phyloP scores from a whole-genome alignment of 2,113 vertebrate species.

The Myanophis thanlyinensis region DNA sequence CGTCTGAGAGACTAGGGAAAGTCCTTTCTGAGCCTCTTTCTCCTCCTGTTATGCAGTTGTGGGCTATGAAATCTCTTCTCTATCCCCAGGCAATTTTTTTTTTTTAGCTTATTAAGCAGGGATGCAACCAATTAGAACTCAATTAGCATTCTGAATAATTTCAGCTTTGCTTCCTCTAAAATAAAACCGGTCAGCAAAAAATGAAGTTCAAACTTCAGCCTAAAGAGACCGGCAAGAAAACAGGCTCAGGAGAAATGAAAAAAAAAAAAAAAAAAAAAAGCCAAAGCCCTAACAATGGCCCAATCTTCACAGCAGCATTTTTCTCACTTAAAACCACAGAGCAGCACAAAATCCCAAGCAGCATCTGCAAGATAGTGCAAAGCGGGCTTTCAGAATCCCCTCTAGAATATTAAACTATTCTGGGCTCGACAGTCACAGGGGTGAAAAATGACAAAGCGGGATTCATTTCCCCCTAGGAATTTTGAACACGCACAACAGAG shows the following conservation, averaged over 20 bases:
- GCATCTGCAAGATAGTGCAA: not conserved
- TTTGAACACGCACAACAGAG: no score
- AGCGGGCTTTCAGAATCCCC: not conserved
- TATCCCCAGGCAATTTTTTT: no score
- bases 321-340: not conserved
- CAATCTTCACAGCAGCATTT: not conserved
- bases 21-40: no score
- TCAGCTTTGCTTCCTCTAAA: not conserved
- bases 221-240: not conserved
- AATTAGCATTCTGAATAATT: not conserved
- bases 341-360: not conserved
- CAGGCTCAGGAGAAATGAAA: not conserved
- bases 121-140: not conserved
- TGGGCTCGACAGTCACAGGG: not conserved
- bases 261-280: no score
- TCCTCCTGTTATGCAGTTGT: no score
- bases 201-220: not conserved
- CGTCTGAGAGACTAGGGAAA: no score
- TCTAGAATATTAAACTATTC: not conserved
- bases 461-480: not conserved
- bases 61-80: no score
- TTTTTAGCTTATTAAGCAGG: not conserved
- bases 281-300: no score
- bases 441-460: not conserved
- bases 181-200: not conserved